Percentiles rank a stretch among this genome's conserved stretches.
phyloP scores from a whole-genome alignment of 2,888 invertebrate species.

The Gastrophysa polygoni region DNA sequence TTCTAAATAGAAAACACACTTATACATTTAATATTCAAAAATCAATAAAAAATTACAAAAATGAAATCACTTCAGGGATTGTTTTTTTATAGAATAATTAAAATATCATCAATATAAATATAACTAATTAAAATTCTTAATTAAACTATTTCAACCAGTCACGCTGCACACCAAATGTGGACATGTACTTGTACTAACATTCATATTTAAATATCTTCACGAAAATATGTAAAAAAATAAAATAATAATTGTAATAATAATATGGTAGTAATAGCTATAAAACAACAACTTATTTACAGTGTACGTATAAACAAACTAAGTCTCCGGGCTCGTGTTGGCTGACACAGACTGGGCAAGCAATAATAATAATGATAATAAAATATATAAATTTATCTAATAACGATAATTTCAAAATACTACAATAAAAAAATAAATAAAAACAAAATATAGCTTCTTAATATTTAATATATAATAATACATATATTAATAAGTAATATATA shows the following conservation, averaged over 20 bases:
- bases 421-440: slow-evolving; percentile 60
- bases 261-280: slow-evolving; percentile 60
- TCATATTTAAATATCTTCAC: slow-evolving; percentile 61
- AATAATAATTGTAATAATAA: slow-evolving; percentile 59
- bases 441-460: slow-evolving; percentile 55
- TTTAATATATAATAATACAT: slow-evolving; percentile 51
- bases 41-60: slow-evolving; percentile 55
- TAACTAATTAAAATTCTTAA: slow-evolving; percentile 57
- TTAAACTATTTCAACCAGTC: slow-evolving; percentile 59
- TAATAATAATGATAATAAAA: slow-evolving; percentile 53
- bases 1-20: slow-evolving; percentile 60
- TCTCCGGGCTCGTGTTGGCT: slow-evolving; percentile 42
- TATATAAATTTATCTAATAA: slow-evolving; percentile 58
- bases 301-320: slow-evolving; percentile 57
- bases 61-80: slow-evolving; percentile 55
- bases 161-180: slow-evolving; percentile 57
- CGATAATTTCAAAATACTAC: slow-evolving; percentile 56
- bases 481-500: slow-evolving; percentile 51
- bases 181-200: slow-evolving; percentile 60
- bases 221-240: slow-evolving; percentile 63
- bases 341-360: slow-evolving; percentile 48
- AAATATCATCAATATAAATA: slow-evolving; percentile 59
- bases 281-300: slow-evolving; percentile 61
- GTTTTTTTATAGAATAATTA: slow-evolving; percentile 56
- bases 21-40: slow-evolving; percentile 59